These are phyloP conservation scores for Nycticebus coucang DNA, from an alignment of 2,113 vertebrate species.

Conservation along the genomic window DNA sequence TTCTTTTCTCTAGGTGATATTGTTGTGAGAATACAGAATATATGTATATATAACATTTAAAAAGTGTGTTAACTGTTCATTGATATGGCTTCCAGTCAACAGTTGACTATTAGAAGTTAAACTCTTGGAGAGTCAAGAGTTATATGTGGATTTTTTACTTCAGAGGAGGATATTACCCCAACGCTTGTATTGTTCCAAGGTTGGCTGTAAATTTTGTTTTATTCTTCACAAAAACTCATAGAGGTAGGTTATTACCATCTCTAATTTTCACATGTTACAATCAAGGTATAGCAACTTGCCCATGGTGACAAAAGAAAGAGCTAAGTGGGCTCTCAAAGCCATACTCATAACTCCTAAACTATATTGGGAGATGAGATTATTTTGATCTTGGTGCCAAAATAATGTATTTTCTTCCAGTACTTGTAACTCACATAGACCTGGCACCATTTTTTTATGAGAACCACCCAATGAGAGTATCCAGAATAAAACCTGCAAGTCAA, in stretches of 20 bases:
- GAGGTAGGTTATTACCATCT: neutral
- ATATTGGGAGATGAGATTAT: neutral
- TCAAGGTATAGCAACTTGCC: constrained; percentile 11
- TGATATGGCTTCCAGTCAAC: neutral
- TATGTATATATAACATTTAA: neutral
- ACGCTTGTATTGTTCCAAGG: neutral
- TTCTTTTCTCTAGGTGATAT: neutral
- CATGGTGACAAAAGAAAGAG: neutral
- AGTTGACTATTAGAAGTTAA: neutral
- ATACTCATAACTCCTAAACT: neutral
- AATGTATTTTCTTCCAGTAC: constrained; percentile 24
- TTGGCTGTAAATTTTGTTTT: constrained; percentile 2
- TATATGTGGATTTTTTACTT: neutral
- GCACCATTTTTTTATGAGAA: neutral
- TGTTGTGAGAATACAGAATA: neutral
- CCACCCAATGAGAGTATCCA: neutral
- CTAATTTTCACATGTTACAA: constrained; percentile 38
- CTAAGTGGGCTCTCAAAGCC: neutral
- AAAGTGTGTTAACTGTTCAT: neutral
- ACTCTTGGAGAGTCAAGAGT: neutral
- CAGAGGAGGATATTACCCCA: neutral
- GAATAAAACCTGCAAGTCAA: constrained; percentile 21
- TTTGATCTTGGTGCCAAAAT: neutral
- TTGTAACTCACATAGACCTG: constrained; percentile 14
- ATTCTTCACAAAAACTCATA: constrained; percentile 19